phyloP scores from a whole-genome alignment of 2,113 vertebrate species.

The Aptenodytes patagonicus region DNA sequence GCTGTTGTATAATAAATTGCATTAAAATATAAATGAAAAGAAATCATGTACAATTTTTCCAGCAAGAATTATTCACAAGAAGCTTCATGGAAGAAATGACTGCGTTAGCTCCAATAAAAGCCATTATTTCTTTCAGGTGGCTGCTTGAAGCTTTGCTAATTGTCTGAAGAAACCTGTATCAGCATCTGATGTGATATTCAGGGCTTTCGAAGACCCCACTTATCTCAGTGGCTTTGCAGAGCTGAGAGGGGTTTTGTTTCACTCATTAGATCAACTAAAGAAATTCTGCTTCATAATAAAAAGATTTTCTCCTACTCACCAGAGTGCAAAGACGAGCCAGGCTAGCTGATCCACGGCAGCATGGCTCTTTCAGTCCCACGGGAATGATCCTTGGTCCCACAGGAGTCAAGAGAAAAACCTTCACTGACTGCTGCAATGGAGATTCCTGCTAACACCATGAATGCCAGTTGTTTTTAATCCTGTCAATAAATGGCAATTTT shows the following conservation, averaged over 20 bases:
- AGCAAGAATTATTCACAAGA: slow-evolving; percentile 58
- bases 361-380: not conserved
- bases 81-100: slow-evolving; percentile 18
- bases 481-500: not conserved
- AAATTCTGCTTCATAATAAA: not conserved
- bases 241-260: not conserved
- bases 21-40: slow-evolving; percentile 70
- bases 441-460: not conserved
- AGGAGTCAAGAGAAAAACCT: not conserved
- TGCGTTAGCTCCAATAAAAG: slow-evolving; percentile 33
- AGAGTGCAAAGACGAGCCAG: not conserved
- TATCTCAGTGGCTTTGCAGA: not conserved
- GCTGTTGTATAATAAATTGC: slow-evolving; percentile 61
- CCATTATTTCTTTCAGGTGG: slow-evolving; percentile 42
- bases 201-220: not conserved
- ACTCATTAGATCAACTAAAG: not conserved
- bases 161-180: slow-evolving; percentile 14
- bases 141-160: slow-evolving; percentile 49
- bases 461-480: not conserved
- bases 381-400: not conserved
- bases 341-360: not conserved
- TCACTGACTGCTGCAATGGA: not conserved
- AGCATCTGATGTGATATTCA: not conserved
- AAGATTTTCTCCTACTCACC: not conserved
- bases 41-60: slow-evolving; percentile 56